These are phyloP conservation scores for Zapus hudsonius DNA, from an alignment of 2,113 vertebrate genomes.

Conservation along the genomic window DNA sequence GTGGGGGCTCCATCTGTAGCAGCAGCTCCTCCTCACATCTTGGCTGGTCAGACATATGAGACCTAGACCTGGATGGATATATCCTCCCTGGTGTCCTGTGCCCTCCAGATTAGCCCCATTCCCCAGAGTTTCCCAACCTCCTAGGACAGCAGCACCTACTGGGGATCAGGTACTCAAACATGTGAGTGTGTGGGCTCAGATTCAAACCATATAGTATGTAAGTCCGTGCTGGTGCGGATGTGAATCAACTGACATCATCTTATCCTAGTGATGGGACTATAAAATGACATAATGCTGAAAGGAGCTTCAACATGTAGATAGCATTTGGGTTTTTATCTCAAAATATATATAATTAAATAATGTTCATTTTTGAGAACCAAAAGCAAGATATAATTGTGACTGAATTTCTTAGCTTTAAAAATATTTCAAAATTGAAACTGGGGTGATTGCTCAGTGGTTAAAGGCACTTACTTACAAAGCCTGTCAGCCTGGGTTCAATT, in stretches of 20 bases:
- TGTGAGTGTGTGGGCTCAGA: not conserved
- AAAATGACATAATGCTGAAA: not conserved
- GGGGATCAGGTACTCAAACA: not conserved
- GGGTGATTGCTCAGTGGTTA: too few species aligned
- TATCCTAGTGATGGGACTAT: not conserved
- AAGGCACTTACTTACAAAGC: too few species aligned
- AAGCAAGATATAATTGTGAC: conserved; percentile 33
- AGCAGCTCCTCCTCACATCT: too few species aligned
- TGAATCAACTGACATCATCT: not conserved
- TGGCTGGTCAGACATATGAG: not conserved
- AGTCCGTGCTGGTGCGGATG: not conserved
- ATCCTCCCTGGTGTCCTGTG: not conserved
- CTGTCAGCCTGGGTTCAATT: too few species aligned
- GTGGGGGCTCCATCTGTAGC: not conserved
- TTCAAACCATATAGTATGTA: not conserved
- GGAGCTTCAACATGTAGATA: not conserved
- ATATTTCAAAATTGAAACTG: not conserved
- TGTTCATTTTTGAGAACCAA: not conserved
- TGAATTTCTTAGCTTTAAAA: conserved; percentile 21
- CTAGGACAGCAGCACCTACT: not conserved
- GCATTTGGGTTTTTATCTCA: conserved; percentile 26
- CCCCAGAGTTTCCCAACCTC: not conserved
- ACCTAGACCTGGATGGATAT: not conserved
- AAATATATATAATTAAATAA: not conserved
- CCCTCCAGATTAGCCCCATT: not conserved